These are phyloP conservation scores for Ornithorhynchus anatinus DNA, from an alignment of 2,113 vertebrate genomes.

Conservation along the genomic window DNA sequence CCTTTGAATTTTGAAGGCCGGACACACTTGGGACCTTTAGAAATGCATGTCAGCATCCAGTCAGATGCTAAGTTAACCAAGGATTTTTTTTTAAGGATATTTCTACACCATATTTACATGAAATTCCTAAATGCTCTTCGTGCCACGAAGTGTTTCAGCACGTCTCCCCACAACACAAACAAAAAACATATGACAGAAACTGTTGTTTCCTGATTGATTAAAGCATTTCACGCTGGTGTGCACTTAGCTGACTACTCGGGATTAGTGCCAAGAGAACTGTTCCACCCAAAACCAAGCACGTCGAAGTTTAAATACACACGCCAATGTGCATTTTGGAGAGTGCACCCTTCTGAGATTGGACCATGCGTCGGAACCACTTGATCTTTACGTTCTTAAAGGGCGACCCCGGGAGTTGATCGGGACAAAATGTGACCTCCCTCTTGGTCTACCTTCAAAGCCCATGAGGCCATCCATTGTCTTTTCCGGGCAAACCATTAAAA, in stretches of 20 bases:
- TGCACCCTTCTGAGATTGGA: conserved; percentile 32
- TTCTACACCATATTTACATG: conserved; percentile 45
- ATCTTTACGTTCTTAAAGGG: background rate
- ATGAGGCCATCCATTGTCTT: too few relatives aligned
- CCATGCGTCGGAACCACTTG: conserved; percentile 18
- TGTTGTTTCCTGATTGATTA: conserved; percentile 58
- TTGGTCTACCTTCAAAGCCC: too few relatives aligned
- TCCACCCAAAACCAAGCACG: conserved; percentile 57
- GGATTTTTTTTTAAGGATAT: conserved; percentile 52
- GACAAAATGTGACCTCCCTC: too few relatives aligned
- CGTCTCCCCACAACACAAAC: conserved; percentile 51
- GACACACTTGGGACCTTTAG: conserved; percentile 41
- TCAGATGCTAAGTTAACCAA: conserved; percentile 46
- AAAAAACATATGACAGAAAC: conserved; percentile 66
- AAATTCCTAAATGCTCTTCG: conserved; percentile 48
- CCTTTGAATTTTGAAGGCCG: conserved; percentile 24
- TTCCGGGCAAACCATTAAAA: too few relatives aligned
- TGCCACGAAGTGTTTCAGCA: conserved; percentile 57
- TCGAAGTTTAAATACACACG: conserved; percentile 60
- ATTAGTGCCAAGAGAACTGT: conserved; percentile 47
- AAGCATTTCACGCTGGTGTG: conserved; percentile 61
- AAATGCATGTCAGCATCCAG: conserved; percentile 44
- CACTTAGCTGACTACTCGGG: conserved; percentile 50
- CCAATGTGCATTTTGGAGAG: background rate
- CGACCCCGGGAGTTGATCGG: background rate